Base-by-base conservation (phyloP, 2,113 vertebrate genomes). In the Oryzias celebensis region DNA sequence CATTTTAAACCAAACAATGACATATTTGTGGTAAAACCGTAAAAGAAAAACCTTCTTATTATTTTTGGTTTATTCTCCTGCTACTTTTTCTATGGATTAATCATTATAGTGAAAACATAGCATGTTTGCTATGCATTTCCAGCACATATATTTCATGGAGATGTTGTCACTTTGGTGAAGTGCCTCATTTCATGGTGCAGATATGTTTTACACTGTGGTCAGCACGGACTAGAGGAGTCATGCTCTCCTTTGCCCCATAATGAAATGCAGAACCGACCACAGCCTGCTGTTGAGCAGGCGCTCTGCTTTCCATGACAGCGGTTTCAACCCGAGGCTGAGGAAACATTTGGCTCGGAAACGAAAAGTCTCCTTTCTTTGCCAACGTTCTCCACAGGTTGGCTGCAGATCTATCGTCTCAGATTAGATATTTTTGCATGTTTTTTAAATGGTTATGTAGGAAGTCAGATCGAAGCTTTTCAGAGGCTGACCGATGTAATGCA, bases 191-290 rank as follows among this genome's bases (percentile, higher is more conserved):
- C 24, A 36, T 59, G 43, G 26, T 48, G 53, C 36, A 71, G 23
- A 68, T 74, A 58, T 72, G 63, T 61, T 69, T 7, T 62, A 69
- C 69, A 73, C 53, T 8, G 4, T 0, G 45, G 62, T 73, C 73
- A 57, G 75, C 45, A n/a, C 70, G 62, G 75, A 73, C 52, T 64
- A 7, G 18, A 48, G 7, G 8, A 46, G 50, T 14, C 62, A 10
- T 52, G 24, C 61, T 52, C 26, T 52, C 60, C 6, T 78, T 45
- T 15, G 60, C 63, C 64, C 62, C 65, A 46, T 63, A 68, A 73
- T 76, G 58, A 78, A 71, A 73, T 62, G 52, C 55, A 65, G 42
- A 62, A 56, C 61, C 68, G 62, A 68, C 80, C 71, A 2, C 18
- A 60, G 65, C 68, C 13, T 68, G 66, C 55, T 46, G 17, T 61